These are phyloP conservation scores for Antheraea pernyi DNA, from an alignment of 1,140 invertebrate species.

Conservation along the genomic window DNA sequence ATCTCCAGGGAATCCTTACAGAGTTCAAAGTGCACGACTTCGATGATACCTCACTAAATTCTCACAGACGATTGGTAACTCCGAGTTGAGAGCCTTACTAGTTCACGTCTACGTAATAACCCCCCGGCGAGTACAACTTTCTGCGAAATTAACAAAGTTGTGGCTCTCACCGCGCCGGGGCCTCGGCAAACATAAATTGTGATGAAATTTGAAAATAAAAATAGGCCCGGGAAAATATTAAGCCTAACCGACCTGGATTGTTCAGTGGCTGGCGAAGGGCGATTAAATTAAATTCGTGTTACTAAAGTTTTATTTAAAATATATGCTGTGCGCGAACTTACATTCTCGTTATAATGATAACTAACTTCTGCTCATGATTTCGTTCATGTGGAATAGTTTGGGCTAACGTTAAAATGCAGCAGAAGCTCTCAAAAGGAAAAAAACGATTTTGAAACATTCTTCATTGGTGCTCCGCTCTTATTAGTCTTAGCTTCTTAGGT, in stretches of 20 bases:
- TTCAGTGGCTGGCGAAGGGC: constrained; percentile 16
- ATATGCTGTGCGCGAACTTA: neutral
- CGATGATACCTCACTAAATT: constrained; percentile 6
- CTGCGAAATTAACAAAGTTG: constrained; percentile 42
- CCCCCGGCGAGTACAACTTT: constrained; percentile 33
- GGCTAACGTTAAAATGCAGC: too few relatives aligned
- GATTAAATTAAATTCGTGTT: constrained; percentile 13
- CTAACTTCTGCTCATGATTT: neutral
- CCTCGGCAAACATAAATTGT: constrained; percentile 36
- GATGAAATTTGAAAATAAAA: constrained; percentile 46
- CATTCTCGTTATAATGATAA: neutral
- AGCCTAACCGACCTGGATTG: constrained; percentile 25
- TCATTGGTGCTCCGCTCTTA: too few relatives aligned
- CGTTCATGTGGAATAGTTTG: too few relatives aligned
- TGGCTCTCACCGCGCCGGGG: constrained; percentile 23
- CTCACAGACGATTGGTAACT: constrained; percentile 24
- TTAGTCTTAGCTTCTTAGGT: too few relatives aligned
- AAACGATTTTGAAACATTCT: too few relatives aligned
- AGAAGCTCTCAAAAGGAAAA: too few relatives aligned
- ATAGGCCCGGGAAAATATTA: constrained; percentile 32
- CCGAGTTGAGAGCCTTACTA: constrained; percentile 27
- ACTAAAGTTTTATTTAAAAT: neutral
- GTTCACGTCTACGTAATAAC: constrained; percentile 36
- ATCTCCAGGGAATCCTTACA: neutral
- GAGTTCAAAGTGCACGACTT: constrained; percentile 1